A percentile compares a stretch with the other conserved stretches of the same genome.
phyloP scores from a whole-genome alignment of 2,797 vertebrate species.

The Yasuhikotakia modesta region DNA sequence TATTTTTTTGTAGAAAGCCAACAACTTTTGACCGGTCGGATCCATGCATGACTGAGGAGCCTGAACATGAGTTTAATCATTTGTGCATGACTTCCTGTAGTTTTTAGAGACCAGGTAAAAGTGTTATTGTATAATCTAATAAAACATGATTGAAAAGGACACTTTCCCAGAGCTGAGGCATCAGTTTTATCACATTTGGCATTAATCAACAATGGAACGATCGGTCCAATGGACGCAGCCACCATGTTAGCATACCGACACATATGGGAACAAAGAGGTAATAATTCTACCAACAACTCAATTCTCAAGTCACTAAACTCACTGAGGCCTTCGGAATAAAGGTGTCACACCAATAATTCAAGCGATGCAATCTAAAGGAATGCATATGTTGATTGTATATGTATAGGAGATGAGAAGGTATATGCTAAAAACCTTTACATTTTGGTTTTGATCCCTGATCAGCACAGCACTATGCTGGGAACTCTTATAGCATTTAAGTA shows the following conservation, averaged over 20 bases:
- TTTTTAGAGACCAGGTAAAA: slow-evolving; percentile 1
- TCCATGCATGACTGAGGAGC: neutral
- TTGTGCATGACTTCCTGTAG: slow-evolving; percentile 9
- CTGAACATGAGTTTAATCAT: neutral
- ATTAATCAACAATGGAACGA: slow-evolving; percentile 19
- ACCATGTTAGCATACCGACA: neutral
- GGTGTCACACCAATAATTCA: neutral
- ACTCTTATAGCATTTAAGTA: slow-evolving; percentile 50
- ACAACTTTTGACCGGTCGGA: slow-evolving; percentile 5
- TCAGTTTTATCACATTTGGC: slow-evolving; percentile 35
- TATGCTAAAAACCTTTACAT: slow-evolving; percentile 43
- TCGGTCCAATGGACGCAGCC: neutral
- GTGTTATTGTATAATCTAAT: neutral
- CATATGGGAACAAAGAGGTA: slow-evolving; percentile 8
- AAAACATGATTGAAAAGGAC: slow-evolving; percentile 26
- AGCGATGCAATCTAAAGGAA: slow-evolving; percentile 44
- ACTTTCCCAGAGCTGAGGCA: slow-evolving; percentile 43
- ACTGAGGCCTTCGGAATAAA: slow-evolving; percentile 37
- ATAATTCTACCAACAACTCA: slow-evolving; percentile 5
- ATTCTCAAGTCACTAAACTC: slow-evolving; percentile 13
- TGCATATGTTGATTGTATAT: slow-evolving; percentile 48
- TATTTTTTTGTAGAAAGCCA: slow-evolving; percentile 9
- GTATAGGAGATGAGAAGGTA: slow-evolving; percentile 52
- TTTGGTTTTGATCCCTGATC: slow-evolving; percentile 53
- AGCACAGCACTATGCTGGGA: slow-evolving; percentile 46